Percentiles rank a stretch among this genome's conserved stretches.
Evolutionary conservation across 2,113 vertebrate genomes (phyloP).

Genomic region (Haemorhous mexicanus): DNA sequence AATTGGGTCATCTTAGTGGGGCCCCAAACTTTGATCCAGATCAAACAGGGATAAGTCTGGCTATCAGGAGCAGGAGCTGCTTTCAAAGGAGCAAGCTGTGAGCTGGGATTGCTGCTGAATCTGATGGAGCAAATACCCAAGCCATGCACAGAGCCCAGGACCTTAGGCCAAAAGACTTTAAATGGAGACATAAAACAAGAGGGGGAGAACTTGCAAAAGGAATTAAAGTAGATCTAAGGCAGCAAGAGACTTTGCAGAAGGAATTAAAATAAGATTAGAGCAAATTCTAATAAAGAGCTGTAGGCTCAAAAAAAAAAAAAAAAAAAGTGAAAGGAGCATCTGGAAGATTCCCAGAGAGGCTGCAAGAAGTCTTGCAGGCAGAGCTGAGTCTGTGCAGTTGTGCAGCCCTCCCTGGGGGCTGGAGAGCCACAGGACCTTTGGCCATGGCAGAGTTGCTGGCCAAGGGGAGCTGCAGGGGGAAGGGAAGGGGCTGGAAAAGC

Average conservation of each 20-base stretch:
- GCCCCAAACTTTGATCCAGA: conserved; percentile 22
- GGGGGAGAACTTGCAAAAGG: conserved; percentile 24
- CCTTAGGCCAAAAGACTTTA: conserved; percentile 23
- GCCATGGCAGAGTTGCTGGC: neutral
- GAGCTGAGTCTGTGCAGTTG: neutral
- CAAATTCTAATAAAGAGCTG: conserved; percentile 1
- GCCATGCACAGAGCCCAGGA: neutral
- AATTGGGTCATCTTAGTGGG: neutral
- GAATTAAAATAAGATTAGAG: conserved; percentile 47
- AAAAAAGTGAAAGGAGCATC: neutral
- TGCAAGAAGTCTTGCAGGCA: neutral
- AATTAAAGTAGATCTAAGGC: conserved; percentile 34
- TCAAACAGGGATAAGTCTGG: neutral
- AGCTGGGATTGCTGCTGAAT: neutral
- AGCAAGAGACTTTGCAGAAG: conserved; percentile 12
- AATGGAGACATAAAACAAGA: conserved; percentile 30
- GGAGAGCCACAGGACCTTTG: neutral
- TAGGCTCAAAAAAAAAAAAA: neutral
- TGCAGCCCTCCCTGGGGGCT: neutral
- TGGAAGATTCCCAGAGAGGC: neutral
- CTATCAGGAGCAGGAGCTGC: neutral
- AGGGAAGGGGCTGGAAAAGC: neutral
- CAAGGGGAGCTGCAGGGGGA: neutral
- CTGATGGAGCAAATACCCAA: neutral
- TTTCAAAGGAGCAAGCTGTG: neutral